Percentiles rank a stretch among this genome's conserved stretches.
Conservation (phyloP, 1,140 invertebrate species). For the Bombus consobrinus region DNA sequence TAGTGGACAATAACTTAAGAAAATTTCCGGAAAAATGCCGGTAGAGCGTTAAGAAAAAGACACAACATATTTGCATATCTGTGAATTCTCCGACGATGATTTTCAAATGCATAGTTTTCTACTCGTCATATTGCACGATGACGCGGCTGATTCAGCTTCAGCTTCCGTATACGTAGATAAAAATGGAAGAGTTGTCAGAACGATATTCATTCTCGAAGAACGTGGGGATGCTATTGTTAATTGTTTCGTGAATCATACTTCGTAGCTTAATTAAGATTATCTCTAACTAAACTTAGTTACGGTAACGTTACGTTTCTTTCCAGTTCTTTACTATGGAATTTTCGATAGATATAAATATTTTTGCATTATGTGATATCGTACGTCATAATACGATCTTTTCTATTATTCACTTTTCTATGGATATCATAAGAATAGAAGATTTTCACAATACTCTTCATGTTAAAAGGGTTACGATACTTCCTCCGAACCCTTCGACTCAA, state of each 20-base stretch:
- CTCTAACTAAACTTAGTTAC: background rate
- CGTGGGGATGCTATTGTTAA: too few species aligned
- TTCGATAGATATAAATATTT: background rate
- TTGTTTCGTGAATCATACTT: too few species aligned
- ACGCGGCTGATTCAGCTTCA: slow-evolving; percentile 27
- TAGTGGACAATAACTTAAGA: background rate
- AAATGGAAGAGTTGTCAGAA: slow-evolving; percentile 1
- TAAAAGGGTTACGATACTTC: background rate
- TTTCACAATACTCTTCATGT: background rate
- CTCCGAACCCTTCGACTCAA: background rate
- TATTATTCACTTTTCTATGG: background rate
- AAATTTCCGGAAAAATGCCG: background rate
- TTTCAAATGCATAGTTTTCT: slow-evolving; percentile 30
- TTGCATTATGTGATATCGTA: too few species aligned
- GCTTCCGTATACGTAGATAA: slow-evolving; percentile 3
- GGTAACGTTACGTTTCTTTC: background rate
- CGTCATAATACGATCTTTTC: background rate
- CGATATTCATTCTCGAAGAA: slow-evolving; percentile 16
- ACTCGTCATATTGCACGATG: slow-evolving; percentile 24
- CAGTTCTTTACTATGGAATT: background rate
- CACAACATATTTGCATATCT: slow-evolving; percentile 11
- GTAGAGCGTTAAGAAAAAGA: background rate
- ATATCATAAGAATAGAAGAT: background rate
- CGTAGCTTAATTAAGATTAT: too few species aligned
- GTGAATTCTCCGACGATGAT: background rate